Evolutionary conservation across 2,113 vertebrate genomes (phyloP), one percentile per base, ranked within the genome.

Genomic region (Sander vitreus): DNA sequence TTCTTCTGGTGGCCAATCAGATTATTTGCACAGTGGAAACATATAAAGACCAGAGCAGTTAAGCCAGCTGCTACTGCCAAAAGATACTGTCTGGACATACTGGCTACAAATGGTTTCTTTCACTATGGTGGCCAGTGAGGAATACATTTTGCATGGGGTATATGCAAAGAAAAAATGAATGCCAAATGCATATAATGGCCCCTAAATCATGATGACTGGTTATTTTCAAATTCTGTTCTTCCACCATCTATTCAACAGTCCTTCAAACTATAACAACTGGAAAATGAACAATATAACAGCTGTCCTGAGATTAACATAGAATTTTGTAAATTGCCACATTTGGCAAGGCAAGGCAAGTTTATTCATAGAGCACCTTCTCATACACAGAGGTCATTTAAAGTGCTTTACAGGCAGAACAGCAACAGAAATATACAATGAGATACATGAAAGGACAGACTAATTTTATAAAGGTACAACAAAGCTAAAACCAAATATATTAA

Each of bases 1-100:
- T 94, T 92, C 88, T 92, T 88, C 78, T 91, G 82, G 87, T 84
- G 79, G 93, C 92, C 94, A 87, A 94, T 95, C 94, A 94, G 94
- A 95, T 95, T 93, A 91, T 93, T 93, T 92, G 77, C 87, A 86
- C 48, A 85, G 88, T 85, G 81, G 90, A 94, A 93, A 90, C 88
- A 89, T 92, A 93, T 92, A 93, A 92, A 94, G 89, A 92, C 62
- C 83, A 79, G 88, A 88, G 85, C 85, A 93, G 90, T 93, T 92
- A 91, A 90, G 85, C 71, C 76, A 87, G 88, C 78, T 83, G 88
- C 86, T 92, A 85, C 83, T 85, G 94, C 93, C 93, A 94, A 93
- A 89, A 93, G 95, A 95, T 94, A 93, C 71, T 78, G 91, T 93
- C 93, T 92, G 93, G 87, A 90, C 92, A 95, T 93, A 92, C 69